Evolutionary conservation across 2,113 vertebrate species (phyloP), one percentile per base, ranked within the genome.

Genomic region (Falcunculus frontatus): DNA sequence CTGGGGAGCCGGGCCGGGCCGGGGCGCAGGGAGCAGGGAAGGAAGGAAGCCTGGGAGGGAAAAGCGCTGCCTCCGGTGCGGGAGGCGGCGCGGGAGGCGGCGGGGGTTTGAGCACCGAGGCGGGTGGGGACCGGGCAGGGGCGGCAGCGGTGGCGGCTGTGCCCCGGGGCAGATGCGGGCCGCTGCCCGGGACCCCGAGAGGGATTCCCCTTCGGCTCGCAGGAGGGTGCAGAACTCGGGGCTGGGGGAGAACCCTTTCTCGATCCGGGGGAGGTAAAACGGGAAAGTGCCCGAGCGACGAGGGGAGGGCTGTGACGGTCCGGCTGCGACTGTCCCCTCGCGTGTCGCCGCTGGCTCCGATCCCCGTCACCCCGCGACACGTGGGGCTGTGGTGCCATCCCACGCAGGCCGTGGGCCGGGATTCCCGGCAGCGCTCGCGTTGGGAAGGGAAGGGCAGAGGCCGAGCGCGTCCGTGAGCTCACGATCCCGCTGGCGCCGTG

Each of bases 381-480:
- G 14, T 49, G 86, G 65, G 67, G 59, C 42, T 26, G 59, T 3
- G 64, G 15, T 18, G 53, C 33, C 21, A 10, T 13, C 49, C 60
- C 49, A 3, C 39, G 2, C 39, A 47, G 30, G 70, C 42, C 47
- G 42, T 17, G 84, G 60, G 21, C 69, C 25, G 39, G 39, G 42
- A 25, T 37, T 65, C 39, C 64, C 39, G 21, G 6, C 39, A 35
- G 55, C 13, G 14, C 65, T 33, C 29, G 59, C 50, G 25, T 35
- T 25, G 19, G 55, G n/a, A 33, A 44, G 60, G 46, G 57, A 16
- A 32, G 49, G n/a, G 37, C 19, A 26, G n/a, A 18, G 73, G 76
- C 55, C 21, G 4, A 6, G 49, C 7, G 0, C 2, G 25, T 2
- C 9, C 2, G 0, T 2, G 26, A 32, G 42, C 20, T 65, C 22